Evolutionary conservation across 2,888 invertebrate genomes (phyloP).

Genomic region (Nemotelus pantherinus): DNA sequence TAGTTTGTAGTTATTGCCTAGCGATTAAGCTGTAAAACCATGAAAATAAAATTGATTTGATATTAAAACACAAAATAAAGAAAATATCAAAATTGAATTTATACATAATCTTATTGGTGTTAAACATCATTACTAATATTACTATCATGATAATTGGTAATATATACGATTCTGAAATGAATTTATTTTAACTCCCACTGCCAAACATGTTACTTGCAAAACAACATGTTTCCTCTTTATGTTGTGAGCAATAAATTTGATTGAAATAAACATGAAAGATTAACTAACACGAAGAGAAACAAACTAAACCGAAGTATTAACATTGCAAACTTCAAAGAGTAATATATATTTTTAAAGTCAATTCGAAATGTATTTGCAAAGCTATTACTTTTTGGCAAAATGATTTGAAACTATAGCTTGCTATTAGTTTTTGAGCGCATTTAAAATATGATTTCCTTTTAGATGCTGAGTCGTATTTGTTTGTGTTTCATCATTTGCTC

Average conservation of each 20-base stretch:
- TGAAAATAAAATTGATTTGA: slow-evolving; percentile 31
- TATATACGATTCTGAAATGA: neutral
- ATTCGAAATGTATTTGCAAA: no score
- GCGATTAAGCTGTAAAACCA: slow-evolving; percentile 20
- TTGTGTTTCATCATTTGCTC: no score
- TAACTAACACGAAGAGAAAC: no score
- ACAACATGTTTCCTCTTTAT: neutral
- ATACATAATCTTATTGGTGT: slow-evolving; percentile 32
- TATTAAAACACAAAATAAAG: slow-evolving; percentile 8
- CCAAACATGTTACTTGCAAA: slow-evolving; percentile 3
- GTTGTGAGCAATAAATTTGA: neutral
- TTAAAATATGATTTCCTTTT: no score
- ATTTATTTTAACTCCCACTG: slow-evolving; percentile 26
- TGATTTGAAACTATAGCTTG: no score
- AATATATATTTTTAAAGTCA: no score
- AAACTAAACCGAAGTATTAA: no score
- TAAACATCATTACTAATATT: slow-evolving; percentile 25
- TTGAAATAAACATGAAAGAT: neutral
- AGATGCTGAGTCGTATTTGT: no score
- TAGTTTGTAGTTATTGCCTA: slow-evolving; percentile 39
- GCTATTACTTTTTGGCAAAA: no score
- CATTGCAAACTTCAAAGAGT: no score
- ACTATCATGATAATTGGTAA: neutral
- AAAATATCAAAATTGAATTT: slow-evolving; percentile 10
- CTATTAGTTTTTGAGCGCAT: no score